A percentile compares a stretch with the other conserved stretches of the same genome.
Evolutionary conservation across 1,140 invertebrate genomes (phyloP).

Genomic region (Ctenoplectra terminalis): DNA sequence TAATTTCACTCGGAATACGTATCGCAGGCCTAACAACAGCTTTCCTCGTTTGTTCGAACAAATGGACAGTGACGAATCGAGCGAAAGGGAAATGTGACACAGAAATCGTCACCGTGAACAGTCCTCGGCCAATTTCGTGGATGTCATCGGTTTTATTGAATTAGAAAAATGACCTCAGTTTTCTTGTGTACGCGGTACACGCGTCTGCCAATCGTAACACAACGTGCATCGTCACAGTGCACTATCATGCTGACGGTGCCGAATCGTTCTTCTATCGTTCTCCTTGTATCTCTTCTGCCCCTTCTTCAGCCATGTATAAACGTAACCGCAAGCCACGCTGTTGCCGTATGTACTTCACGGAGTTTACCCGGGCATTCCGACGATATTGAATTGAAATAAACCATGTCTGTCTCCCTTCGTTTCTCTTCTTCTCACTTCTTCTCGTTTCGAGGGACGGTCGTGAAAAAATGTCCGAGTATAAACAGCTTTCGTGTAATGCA

Average conservation of each 20-base stretch:
- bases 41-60: not conserved
- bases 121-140: slow-evolving; percentile 9
- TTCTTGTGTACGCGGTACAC: slow-evolving; percentile 7
- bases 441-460: not conserved
- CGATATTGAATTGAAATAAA: slow-evolving; percentile 40
- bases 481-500: slow-evolving; percentile 34
- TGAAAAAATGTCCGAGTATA: not conserved
- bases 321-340: slow-evolving; percentile 33
- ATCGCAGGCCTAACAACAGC: not conserved
- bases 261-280: not conserved
- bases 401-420: not conserved
- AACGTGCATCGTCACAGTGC: slow-evolving; percentile 37
- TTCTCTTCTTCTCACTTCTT: not conserved
- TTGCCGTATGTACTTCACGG: slow-evolving; percentile 32
- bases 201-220: slow-evolving; percentile 12
- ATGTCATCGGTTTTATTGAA: slow-evolving; percentile 41
- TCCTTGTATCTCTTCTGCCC: slow-evolving; percentile 40
- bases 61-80: slow-evolving; percentile 28
- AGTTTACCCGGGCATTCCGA: slow-evolving; percentile 42
- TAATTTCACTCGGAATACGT: not conserved
- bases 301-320: slow-evolving; percentile 44
- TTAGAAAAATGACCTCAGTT: slow-evolving; percentile 41
- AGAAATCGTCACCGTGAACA: not conserved
- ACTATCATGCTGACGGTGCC: slow-evolving; percentile 45
- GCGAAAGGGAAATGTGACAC: not conserved